Evolutionary conservation across 2,113 vertebrate genomes (phyloP).

Genomic region (Dolichallabes microphthalmus): DNA sequence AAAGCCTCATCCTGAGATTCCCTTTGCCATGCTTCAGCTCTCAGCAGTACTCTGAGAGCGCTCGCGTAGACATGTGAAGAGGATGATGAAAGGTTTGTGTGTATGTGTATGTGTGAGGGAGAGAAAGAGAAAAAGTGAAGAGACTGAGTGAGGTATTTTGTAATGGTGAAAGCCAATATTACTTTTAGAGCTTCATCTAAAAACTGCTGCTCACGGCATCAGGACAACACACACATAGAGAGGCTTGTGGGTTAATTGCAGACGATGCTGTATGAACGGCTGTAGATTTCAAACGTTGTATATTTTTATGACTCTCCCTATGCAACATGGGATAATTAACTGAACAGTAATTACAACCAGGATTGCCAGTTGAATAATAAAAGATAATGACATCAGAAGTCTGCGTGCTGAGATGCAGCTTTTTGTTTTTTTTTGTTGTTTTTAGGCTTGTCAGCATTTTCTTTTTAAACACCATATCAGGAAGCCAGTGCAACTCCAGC

Average conservation of each 20-base stretch:
- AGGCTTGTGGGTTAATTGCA: slow-evolving; percentile 43
- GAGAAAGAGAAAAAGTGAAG: background rate
- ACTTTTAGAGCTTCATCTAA: slow-evolving; percentile 53
- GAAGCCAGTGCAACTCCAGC: slow-evolving; percentile 28
- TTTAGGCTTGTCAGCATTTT: slow-evolving; percentile 59
- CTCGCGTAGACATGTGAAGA: slow-evolving; percentile 61
- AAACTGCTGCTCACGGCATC: slow-evolving; percentile 39
- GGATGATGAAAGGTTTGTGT: slow-evolving; percentile 61
- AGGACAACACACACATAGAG: background rate
- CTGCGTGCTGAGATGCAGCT: slow-evolving; percentile 60
- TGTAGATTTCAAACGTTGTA: background rate
- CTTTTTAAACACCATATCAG: slow-evolving; percentile 51
- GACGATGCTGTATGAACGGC: slow-evolving; percentile 31
- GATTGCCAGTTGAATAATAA: slow-evolving; percentile 62
- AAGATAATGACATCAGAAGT: slow-evolving; percentile 68
- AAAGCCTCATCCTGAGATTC: slow-evolving; percentile 64
- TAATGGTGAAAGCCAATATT: slow-evolving; percentile 47
- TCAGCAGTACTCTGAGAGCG: slow-evolving; percentile 54
- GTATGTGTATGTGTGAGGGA: slow-evolving; percentile 36
- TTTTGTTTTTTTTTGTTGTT: slow-evolving; percentile 38
- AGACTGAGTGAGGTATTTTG: slow-evolving; percentile 44
- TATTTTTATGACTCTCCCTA: slow-evolving; percentile 30
- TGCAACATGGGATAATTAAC: slow-evolving; percentile 65
- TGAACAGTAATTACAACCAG: slow-evolving; percentile 64
- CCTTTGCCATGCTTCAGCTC: slow-evolving; percentile 54